These are phyloP conservation scores for Pentalonia nigronervosa DNA, from an alignment of 1,140 invertebrate species.

Conservation along the genomic window DNA sequence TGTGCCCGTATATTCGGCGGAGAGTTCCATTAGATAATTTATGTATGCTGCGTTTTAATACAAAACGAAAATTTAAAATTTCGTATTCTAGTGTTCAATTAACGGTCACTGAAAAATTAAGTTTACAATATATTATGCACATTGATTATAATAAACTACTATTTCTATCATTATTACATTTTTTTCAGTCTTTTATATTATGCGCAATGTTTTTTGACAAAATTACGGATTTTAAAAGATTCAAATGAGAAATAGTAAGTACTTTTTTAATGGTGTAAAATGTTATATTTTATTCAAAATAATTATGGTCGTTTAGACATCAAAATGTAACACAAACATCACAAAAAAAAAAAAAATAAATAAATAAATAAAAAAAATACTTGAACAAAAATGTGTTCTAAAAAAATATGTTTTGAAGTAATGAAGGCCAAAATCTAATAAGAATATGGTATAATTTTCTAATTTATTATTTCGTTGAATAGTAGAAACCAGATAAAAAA, in stretches of 20 bases:
- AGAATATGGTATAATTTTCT: neutral
- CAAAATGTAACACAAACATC: neutral
- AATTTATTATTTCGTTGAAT: neutral
- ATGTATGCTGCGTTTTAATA: neutral
- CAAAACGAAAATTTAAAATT: neutral
- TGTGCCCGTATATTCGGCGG: neutral
- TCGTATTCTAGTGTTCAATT: neutral
- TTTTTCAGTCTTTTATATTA: neutral
- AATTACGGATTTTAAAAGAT: neutral
- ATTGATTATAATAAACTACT: neutral
- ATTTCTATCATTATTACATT: no score
- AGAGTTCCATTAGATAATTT: slow-evolving; percentile 3
- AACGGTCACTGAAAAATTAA: neutral
- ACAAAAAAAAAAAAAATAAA: neutral
- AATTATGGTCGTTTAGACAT: neutral
- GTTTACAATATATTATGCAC: neutral
- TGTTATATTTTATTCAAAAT: neutral
- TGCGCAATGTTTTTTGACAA: neutral
- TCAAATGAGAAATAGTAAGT: neutral
- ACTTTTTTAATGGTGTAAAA: neutral
- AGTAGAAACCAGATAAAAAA: neutral
- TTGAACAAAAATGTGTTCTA: neutral
- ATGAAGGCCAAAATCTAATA: neutral
- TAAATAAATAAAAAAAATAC: no score
- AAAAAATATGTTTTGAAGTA: neutral